Base-by-base conservation (phyloP, 2,888 invertebrate genomes). In the Drosophila paranaensis region DNA sequence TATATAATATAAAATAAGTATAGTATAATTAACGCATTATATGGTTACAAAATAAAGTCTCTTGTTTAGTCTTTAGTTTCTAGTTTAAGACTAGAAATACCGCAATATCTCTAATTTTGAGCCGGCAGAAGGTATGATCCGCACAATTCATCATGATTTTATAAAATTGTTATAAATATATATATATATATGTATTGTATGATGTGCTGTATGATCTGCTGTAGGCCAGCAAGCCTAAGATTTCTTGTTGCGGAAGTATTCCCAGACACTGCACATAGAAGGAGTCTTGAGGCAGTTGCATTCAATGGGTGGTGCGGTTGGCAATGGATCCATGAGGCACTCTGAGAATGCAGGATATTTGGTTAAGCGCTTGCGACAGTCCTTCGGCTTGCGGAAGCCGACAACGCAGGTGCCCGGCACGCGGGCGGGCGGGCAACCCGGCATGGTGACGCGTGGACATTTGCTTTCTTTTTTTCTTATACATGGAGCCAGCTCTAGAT, bases 281-380 rank as follows among this genome's bases (percentile, higher is more conserved):
- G 81, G 79, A 2, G 51, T 71, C 8, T 74, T 56, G 0, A 83
- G 67, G 55, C 89, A 86, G 14, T 71, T 73, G 56, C 85, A 89
- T 37, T 86, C 81, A 0, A 61, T 43, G 16, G 77, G 87, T 10
- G 70, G 70, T 0, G 62, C 14, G 3, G 0, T 69, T 50, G 81
- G 81, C 13, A 77, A 14, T 0, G 79, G 76, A 27, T 78, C 85
- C 0, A 67, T 63, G 0, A 75, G 48, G 16, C 89, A 86, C 50
- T 86, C 86, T 0, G 89, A 89, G 20, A 74, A 89, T 8, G 77
- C 64, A 0, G 89, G 89, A 16, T 86, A 86, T 6, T 87, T 87
- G 5, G 86, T 86, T 3, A 73, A 6, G 0, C 76, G 85, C 30
- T 74, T 80, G 11, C 45, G 55, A 42, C 85, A 88, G 0, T 16